Evolutionary conservation across 2,113 vertebrate species (phyloP), one percentile per base, ranked within the genome.

Genomic region (Oenanthe melanoleuca): DNA sequence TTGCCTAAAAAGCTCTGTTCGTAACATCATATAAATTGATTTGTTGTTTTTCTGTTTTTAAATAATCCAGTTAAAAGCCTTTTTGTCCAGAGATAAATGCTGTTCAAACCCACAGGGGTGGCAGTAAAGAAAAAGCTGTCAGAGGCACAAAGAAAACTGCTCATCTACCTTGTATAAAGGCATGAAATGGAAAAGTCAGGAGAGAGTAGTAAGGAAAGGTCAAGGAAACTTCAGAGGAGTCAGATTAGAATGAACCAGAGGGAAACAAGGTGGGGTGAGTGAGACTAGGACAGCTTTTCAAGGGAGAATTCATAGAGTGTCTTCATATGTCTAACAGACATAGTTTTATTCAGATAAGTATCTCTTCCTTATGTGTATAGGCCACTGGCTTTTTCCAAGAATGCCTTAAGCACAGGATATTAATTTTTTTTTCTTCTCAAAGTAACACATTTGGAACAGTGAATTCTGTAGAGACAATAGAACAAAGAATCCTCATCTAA

Each of bases 141-240:
- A 71, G 61, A 82, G 45, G 14, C 63, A 77, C 44, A 96, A 95
- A 92, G 57, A 66, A 89, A 57, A 75, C 64, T 55, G 72, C 56
- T 96, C 29, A 67, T 77, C 78, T 87, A 34, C 28, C 1, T 3
- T 57, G n/a, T 38, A 78, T 29, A 80, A 92, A 90, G 52, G 49
- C 28, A 65, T 88, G 64, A 88, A 94, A 86, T 73, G 34, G 50
- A 89, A 63, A 87, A 87, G 47, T 44, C 44, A 84, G 73, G 28
- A 63, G 6, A 82, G 3, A 47, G 3, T 37, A 63, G 42, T 63
- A 89, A 87, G 47, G 53, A 81, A 94, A 53, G 69, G 88, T 97
- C 95, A 96, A 92, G 80, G 31, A 95, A 94, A 92, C 42, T 92
- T 95, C 57, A 82, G 70, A 89, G 13, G 31, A 91, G 34, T 37